Evolutionary conservation across 2,888 invertebrate species (phyloP), one percentile per base, ranked within the genome.

Genomic region (Corythucha ciliata): DNA sequence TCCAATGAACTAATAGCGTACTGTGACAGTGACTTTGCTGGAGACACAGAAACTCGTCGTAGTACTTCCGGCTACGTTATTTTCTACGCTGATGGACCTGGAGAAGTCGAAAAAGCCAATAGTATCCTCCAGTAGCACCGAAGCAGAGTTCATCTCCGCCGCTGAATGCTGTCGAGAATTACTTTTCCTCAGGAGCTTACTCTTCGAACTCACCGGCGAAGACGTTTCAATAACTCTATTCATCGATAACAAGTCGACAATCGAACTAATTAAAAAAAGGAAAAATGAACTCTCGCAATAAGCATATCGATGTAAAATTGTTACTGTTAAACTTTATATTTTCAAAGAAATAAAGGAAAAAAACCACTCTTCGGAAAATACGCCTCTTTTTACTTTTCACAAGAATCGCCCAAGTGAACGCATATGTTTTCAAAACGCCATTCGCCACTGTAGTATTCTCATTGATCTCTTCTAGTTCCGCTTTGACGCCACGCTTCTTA

Each of bases 141-240:
- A 44, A 26, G 44, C 44, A 6, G 44, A 44, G 32, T 29, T 25
- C 8, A 33, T 46, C 34, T 33, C 46, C 5, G 32, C 32, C n/a
- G 46, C 46, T 46, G 46, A 46, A 33, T 46, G 46, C 21, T 33
- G 46, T 25, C 20, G 24, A 33, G 46, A 46, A 46, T n/a, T 46
- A 2, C 6, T 46, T 8, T 46, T 18, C n/a, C 16, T 46, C 14
- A 46, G 21, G 34, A 33, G 20, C 33, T 21, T 46, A 8, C 16
- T 46, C 2, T 4, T 21, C 2, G 46, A 46, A 46, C 33, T 46
- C 20, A 29, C 32, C 14, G 46, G 33, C n/a, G 25, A 33, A 46
- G n/a, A 32, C n/a, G 7, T 46, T n/a, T n/a, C n/a, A n/a, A 29
- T 29, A 10, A 46, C 20, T 3, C 21, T 46, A 34, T 32, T 10